Evolutionary conservation across 2,797 vertebrate species (phyloP), one percentile per base, ranked within the genome.

Genomic region (Ptychobarbus kaznakovi): DNA sequence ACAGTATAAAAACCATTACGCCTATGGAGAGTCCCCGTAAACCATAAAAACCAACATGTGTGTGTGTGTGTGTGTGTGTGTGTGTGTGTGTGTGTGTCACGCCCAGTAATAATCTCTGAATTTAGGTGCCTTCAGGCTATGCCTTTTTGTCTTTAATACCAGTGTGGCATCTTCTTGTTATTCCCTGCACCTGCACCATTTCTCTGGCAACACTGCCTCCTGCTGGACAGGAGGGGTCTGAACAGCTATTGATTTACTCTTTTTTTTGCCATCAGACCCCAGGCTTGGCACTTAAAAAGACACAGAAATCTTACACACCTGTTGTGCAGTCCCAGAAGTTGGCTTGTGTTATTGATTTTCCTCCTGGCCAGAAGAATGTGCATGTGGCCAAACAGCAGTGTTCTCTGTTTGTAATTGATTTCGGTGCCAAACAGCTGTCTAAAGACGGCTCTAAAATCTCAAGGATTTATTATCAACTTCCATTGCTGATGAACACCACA

Each of bases 91-190:
- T 61, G 35, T 32, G 53, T 80, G 76, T 75, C 63, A 77, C 66
- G 44, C 80, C 86, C 65, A 44, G 42, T 84, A 44, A 86, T 84
- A 87, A 86, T 78, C 77, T 83, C 20, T 72, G 80, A 84, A 46
- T 79, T 68, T 44, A 4, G 73, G 35, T 56, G 65, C 81, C 77
- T 76, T 72, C 38, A 35, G 75, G 75, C 81, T 77, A 80, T 72
- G 38, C 68, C 56, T 84, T 87, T 73, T 63, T 86, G 49, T 78
- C 82, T 44, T 53, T 80, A 85, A 82, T 81, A 49, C 69, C 73
- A 82, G 66, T 38, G 46, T 75, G 82, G 81, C 22, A 7, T 82
- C 74, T 73, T 49, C n/a, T 53, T 70, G 3, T 63, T 58, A 81
- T n/a, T 82, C 25, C 32, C 51, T 68, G 49, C 42, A 69, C 82